Evolutionary conservation across 2,113 vertebrate species (phyloP).

Genomic region (Hystrix cristata): DNA sequence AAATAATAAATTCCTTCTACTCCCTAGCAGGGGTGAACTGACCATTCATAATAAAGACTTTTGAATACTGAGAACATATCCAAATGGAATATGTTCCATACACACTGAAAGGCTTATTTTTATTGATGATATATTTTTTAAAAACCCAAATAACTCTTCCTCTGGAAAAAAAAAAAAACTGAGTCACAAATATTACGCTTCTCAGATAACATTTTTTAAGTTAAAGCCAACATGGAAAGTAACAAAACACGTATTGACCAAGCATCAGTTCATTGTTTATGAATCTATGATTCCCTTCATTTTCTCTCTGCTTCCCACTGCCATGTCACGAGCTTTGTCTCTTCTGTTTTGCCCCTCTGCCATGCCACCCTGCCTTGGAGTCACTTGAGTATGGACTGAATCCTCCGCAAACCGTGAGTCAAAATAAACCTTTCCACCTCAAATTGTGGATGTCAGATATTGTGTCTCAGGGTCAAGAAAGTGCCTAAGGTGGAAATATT

Average conservation of each 20-base stretch:
- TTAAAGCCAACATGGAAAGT: neutral
- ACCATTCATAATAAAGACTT: neutral
- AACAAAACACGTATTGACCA: neutral
- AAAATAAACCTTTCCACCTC: neutral
- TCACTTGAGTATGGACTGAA: neutral
- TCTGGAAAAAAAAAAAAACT: slow-evolving; percentile 19
- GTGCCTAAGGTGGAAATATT: neutral
- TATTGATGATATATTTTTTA: neutral
- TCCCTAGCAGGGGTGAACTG: neutral
- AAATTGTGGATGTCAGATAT: neutral
- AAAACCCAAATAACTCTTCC: neutral
- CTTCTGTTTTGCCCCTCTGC: neutral
- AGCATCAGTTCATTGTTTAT: neutral
- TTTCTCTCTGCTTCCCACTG: neutral
- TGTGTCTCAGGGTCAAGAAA: neutral
- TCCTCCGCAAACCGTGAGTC: neutral
- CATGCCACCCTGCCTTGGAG: neutral
- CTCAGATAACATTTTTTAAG: neutral
- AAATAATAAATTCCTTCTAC: slow-evolving; percentile 45
- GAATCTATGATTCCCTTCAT: neutral
- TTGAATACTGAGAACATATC: slow-evolving; percentile 38
- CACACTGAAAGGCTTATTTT: neutral
- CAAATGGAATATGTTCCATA: neutral
- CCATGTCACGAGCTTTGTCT: neutral
- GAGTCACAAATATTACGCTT: slow-evolving; percentile 21